These are phyloP conservation scores for Calyptomena viridis DNA, from an alignment of 2,113 vertebrate genomes.

Conservation along the genomic window DNA sequence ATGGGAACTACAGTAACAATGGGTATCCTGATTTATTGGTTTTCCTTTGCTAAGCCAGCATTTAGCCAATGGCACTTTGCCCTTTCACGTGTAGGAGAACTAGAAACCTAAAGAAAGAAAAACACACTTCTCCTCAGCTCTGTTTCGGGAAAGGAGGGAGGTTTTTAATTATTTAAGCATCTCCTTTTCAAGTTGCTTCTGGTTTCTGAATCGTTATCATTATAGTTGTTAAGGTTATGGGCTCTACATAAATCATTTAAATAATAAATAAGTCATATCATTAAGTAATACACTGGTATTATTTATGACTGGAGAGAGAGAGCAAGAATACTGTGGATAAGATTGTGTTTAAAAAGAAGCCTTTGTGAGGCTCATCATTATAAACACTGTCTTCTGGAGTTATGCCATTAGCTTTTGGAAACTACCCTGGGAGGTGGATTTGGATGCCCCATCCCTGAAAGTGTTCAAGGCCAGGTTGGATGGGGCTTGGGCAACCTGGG, in stretches of 20 bases:
- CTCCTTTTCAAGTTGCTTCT: slow-evolving; percentile 66
- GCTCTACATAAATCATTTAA: slow-evolving; percentile 58
- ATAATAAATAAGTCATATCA: slow-evolving; percentile 65
- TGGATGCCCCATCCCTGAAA: not conserved
- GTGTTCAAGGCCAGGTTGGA: not conserved
- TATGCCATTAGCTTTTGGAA: not conserved
- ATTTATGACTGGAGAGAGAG: slow-evolving; percentile 41
- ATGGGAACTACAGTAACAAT: not conserved
- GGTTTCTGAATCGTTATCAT: slow-evolving; percentile 54
- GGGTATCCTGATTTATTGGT: slow-evolving; percentile 27
- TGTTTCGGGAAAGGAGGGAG: slow-evolving; percentile 51
- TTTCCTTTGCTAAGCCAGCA: slow-evolving; percentile 34
- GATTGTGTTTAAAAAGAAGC: not conserved
- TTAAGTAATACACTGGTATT: slow-evolving; percentile 54
- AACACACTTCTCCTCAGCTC: not conserved
- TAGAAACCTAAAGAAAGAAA: slow-evolving; percentile 8
- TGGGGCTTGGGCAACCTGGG: not conserved
- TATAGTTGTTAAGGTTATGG: slow-evolving; percentile 58
- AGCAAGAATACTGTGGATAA: not conserved
- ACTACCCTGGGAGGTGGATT: not conserved
- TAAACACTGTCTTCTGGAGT: not conserved
- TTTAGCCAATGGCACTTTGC: slow-evolving; percentile 44
- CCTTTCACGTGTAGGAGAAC: slow-evolving; percentile 10
- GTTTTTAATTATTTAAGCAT: slow-evolving; percentile 67
- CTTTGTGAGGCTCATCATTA: not conserved